Percentiles rank a stretch among this genome's conserved stretches.
Evolutionary conservation across 1,140 invertebrate genomes (phyloP).

Genomic region (Gryllus bimaculatus): DNA sequence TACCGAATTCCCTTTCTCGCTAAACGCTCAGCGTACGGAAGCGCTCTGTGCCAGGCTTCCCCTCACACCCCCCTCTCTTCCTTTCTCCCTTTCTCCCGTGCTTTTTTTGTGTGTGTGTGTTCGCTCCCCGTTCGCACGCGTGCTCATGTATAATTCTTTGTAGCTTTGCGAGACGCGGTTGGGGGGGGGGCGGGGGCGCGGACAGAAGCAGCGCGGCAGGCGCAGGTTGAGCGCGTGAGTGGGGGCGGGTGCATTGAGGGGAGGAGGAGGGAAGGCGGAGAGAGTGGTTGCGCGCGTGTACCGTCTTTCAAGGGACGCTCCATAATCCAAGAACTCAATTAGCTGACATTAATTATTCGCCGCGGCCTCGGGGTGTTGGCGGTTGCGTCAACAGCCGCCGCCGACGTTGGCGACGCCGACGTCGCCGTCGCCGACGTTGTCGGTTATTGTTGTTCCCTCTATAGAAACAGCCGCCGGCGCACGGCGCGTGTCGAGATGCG

Average conservation of each 20-base stretch:
- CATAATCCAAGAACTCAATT: background rate
- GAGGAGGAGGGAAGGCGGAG: background rate
- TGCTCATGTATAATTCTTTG: slow-evolving; percentile 1
- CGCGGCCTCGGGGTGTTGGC: background rate
- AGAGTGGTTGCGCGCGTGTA: background rate
- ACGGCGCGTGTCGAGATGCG: no score
- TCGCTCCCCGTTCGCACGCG: background rate
- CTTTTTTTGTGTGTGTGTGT: background rate
- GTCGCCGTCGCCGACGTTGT: no score
- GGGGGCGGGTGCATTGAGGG: background rate
- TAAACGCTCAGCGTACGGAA: background rate
- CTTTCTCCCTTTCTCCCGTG: background rate
- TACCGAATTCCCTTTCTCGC: background rate
- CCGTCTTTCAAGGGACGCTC: background rate
- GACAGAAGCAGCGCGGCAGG: background rate
- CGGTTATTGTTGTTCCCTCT: no score
- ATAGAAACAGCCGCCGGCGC: no score
- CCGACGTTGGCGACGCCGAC: no score
- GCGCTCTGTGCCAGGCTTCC: no score
- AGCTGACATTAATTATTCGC: background rate
- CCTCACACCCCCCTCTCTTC: no score
- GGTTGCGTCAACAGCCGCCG: background rate
- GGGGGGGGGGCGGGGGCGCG: no score
- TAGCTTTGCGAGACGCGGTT: background rate
- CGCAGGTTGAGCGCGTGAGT: background rate